Evolutionary conservation across 2,797 vertebrate species (phyloP).

Genomic region (Myiotriccus ornatus): DNA sequence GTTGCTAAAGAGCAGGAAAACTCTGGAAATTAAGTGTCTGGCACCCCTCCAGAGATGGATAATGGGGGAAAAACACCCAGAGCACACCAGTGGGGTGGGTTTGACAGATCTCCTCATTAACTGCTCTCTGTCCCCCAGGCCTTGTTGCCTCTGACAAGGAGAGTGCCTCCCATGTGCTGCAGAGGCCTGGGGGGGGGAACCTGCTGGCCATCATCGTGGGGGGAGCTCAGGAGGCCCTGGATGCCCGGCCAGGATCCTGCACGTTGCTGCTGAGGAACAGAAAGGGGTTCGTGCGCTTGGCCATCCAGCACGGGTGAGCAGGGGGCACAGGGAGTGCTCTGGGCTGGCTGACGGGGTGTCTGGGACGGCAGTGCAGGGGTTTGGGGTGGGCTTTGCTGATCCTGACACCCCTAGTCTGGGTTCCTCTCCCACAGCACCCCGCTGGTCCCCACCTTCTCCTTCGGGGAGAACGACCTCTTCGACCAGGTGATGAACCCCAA

Average conservation of each 20-base stretch:
- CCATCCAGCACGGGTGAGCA: conserved; percentile 86
- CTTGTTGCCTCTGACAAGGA: conserved; percentile 87
- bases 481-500: conserved; percentile 84
- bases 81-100: not conserved
- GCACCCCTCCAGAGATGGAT: not conserved
- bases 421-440: conserved; percentile 71
- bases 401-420: no score
- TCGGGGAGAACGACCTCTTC: conserved; percentile 92
- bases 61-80: not conserved
- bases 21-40: not conserved
- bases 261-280: conserved; percentile 83
- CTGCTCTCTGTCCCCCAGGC: conserved; percentile 73
- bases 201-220: conserved; percentile 84
- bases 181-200: conserved; percentile 75
- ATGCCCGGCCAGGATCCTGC: conserved; percentile 85
- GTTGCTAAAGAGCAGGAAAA: not conserved
- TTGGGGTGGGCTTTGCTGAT: no score
- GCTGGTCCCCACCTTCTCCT: conserved; percentile 91
- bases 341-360: not conserved
- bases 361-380: not conserved
- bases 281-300: conserved; percentile 92
- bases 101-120: not conserved
- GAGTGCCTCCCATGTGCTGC: conserved; percentile 79
- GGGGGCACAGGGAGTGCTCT: accelerated
- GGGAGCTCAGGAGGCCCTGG: conserved; percentile 87